Base-by-base conservation (phyloP, 2,113 vertebrate genomes). In the Spea multiplicata region DNA sequence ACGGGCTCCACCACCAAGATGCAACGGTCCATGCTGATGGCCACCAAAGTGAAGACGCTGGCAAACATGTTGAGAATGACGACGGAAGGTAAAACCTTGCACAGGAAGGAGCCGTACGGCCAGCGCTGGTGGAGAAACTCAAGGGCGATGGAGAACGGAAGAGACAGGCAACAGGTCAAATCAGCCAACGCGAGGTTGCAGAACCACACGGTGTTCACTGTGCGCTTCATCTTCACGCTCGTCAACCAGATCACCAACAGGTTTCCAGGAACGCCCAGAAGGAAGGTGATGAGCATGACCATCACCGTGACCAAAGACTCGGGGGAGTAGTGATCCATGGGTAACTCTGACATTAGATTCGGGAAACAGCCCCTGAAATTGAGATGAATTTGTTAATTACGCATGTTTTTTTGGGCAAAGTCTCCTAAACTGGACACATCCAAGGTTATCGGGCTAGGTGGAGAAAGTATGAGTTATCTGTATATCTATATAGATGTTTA, bases 51-150 rank as follows among this genome's bases (percentile, higher is more conserved):
- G 82, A 95, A 93, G 80, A 94, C 57, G 0, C 93, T 96, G 67
- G 93, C 88, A 80, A 94, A 95, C 94, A 95, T 94, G 83, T 92
- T 95, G 75, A 94, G 85, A 59, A 93, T 3, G 0, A 93, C 85
- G 65, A 88, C 16, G 0, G 91, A 84, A 0, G 92, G 90, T 66
- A 95, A 83, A 66, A 93, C 5, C 80, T 93, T 95, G 86, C 94
- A 95, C 0, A 94, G 82, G 48, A 88, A 69, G 64, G 65, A 79
- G 8, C 93, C 93, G 0, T 90, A 94, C 0, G 90, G 92, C 94
- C 94, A 96, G 48, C 81, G 75, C 10, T 84, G 75, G 0, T 81
- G 80, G 45, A 93, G 84, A 6, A 80, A 66, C 55, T 92, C 72
- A 14, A 93, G 86, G 1, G 73, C 82, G n/a, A 94, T 30, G 12